These are phyloP conservation scores for Enteromius afrohamiltoni DNA, from an alignment of 2,797 vertebrate genomes.

Conservation along the genomic window DNA sequence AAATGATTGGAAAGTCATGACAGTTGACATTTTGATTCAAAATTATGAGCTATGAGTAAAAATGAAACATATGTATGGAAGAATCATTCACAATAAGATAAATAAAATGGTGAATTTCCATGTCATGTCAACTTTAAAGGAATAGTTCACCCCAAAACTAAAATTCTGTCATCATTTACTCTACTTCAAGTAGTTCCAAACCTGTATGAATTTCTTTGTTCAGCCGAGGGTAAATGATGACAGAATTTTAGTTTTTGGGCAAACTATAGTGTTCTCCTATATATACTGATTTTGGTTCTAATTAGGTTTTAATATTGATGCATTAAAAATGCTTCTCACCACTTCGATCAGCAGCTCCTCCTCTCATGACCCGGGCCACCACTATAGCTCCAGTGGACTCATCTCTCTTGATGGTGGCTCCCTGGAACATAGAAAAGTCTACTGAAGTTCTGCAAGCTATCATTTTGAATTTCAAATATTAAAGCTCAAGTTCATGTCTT, in stretches of 20 bases:
- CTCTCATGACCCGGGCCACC: constrained; percentile 91
- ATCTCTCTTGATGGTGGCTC: constrained; percentile 91
- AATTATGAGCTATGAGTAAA: background rate
- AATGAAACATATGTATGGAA: background rate
- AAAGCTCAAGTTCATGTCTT: background rate
- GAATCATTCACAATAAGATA: background rate
- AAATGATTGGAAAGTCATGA: background rate
- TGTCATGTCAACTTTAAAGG: background rate
- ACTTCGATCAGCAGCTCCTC: constrained; percentile 90
- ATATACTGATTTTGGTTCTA: background rate
- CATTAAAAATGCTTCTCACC: constrained; percentile 73
- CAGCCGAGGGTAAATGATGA: too few species aligned
- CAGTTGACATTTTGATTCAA: background rate
- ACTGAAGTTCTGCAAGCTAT: background rate
- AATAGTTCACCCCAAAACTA: too few species aligned
- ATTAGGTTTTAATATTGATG: background rate
- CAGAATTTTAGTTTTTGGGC: too few species aligned
- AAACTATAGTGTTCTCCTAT: background rate
- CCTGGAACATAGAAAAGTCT: constrained; percentile 70
- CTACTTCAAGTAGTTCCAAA: too few species aligned
- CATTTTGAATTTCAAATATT: background rate
- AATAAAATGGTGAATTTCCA: background rate
- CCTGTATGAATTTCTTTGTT: too few species aligned
- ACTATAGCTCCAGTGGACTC: constrained; percentile 84
- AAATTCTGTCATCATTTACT: too few species aligned